phyloP scores from a whole-genome alignment of 2,797 vertebrate species.

The Urocyon cinereoargenteus region DNA sequence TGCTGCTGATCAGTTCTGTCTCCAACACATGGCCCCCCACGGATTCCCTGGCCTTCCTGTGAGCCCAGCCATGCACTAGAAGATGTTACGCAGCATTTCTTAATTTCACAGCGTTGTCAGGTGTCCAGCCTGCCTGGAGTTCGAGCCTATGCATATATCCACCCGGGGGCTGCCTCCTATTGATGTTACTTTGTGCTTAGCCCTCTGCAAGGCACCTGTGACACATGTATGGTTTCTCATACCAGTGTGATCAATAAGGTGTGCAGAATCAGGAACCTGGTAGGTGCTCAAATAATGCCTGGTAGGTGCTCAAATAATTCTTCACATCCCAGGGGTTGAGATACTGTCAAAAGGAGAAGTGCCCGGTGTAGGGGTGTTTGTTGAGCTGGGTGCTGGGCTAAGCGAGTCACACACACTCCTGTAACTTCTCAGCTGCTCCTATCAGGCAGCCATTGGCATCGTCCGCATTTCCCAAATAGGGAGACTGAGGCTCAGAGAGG shows the following conservation, averaged over 20 bases:
- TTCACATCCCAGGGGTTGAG: background rate
- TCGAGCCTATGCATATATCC: fast-evolving
- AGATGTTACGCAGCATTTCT: background rate
- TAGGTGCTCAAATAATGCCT: too few relatives aligned
- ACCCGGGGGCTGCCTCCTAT: background rate
- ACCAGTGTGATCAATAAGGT: background rate
- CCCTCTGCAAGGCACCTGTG: fast-evolving
- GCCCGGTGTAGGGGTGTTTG: background rate
- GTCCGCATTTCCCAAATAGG: background rate
- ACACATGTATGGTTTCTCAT: background rate
- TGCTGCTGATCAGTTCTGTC: background rate
- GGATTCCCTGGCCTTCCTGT: background rate
- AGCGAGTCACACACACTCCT: background rate
- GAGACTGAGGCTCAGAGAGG: background rate
- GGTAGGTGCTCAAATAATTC: too few relatives aligned
- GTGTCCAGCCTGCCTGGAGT: background rate
- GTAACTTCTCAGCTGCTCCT: background rate
- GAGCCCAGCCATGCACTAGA: background rate
- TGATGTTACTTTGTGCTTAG: background rate
- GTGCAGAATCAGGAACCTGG: too few relatives aligned
- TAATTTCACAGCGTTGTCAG: background rate
- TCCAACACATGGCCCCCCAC: background rate
- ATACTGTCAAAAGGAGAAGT: background rate
- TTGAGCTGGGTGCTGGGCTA: too few relatives aligned
- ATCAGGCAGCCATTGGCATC: background rate